Evolutionary conservation across 2,888 invertebrate genomes (phyloP).

Genomic region (Clivina fossor): DNA sequence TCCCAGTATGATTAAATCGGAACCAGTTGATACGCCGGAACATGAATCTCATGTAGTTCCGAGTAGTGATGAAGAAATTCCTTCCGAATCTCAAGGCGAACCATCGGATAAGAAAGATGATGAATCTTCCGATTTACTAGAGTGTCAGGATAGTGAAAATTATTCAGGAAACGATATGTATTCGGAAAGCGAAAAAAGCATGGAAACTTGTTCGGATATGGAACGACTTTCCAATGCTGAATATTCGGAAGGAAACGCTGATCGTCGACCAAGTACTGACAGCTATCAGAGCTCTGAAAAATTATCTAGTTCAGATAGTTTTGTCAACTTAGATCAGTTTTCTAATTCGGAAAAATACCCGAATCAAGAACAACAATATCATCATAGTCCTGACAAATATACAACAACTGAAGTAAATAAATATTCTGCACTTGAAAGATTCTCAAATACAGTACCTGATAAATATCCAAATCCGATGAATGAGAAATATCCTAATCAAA

Average conservation of each 20-base stretch:
- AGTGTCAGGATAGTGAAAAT: conserved; percentile 25
- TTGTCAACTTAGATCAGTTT: conserved; percentile 6
- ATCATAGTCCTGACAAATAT: neutral
- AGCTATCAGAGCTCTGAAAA: conserved; percentile 18
- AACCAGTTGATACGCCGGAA: conserved; percentile 23
- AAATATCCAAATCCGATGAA: neutral
- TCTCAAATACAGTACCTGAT: neutral
- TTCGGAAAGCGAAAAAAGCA: conserved; percentile 28
- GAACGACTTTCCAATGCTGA: neutral
- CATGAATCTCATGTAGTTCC: conserved; percentile 38
- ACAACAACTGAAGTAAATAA: neutral
- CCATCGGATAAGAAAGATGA: conserved; percentile 19
- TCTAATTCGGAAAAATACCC: neutral
- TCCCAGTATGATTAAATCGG: conserved; percentile 22
- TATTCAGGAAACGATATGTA: conserved; percentile 16
- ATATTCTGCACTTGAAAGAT: neutral
- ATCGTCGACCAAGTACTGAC: conserved; percentile 15
- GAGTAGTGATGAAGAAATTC: conserved; percentile 42
- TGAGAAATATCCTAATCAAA: too few species aligned
- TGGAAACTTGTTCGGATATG: conserved; percentile 12
- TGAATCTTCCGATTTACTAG: conserved; percentile 2
- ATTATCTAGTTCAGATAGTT: conserved; percentile 6
- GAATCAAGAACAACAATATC: neutral
- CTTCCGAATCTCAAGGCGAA: conserved; percentile 26
- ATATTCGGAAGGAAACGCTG: neutral